Evolutionary conservation across 2,888 invertebrate genomes (phyloP).

Genomic region (Pyrrhia umbra): DNA sequence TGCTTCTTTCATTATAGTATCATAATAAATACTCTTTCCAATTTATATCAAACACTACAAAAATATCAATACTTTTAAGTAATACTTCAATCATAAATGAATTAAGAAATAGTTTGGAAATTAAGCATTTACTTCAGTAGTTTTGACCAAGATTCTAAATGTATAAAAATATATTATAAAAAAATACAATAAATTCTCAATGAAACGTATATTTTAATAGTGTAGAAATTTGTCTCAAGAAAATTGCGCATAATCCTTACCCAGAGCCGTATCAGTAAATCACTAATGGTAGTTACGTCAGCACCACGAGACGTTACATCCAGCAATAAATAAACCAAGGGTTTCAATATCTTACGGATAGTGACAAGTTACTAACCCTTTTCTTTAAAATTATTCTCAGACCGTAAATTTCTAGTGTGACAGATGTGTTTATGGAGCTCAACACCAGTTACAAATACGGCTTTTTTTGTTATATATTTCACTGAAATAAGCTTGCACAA

Average conservation of each 20-base stretch:
- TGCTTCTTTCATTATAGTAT: too few species aligned
- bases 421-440: neutral
- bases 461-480: neutral
- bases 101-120: too few species aligned
- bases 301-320: slow-evolving; percentile 38
- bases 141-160: too few species aligned
- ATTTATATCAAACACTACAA: too few species aligned
- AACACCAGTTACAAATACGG: neutral
- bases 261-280: slow-evolving; percentile 37
- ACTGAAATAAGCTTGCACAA: too few species aligned
- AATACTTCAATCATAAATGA: too few species aligned
- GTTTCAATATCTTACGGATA: slow-evolving; percentile 49
- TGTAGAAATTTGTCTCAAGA: neutral
- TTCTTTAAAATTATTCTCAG: slow-evolving; percentile 35
- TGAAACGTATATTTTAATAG: neutral
- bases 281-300: slow-evolving; percentile 45
- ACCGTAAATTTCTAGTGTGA: slow-evolving; percentile 14
- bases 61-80: too few species aligned
- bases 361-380: slow-evolving; percentile 55
- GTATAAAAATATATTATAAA: too few species aligned
- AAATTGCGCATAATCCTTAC: slow-evolving; percentile 4
- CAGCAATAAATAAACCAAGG: slow-evolving; percentile 43
- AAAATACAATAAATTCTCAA: neutral
- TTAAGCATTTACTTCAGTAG: too few species aligned
- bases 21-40: too few species aligned